phyloP scores from a whole-genome alignment of 2,888 invertebrate species.

The Thecophora atra region DNA sequence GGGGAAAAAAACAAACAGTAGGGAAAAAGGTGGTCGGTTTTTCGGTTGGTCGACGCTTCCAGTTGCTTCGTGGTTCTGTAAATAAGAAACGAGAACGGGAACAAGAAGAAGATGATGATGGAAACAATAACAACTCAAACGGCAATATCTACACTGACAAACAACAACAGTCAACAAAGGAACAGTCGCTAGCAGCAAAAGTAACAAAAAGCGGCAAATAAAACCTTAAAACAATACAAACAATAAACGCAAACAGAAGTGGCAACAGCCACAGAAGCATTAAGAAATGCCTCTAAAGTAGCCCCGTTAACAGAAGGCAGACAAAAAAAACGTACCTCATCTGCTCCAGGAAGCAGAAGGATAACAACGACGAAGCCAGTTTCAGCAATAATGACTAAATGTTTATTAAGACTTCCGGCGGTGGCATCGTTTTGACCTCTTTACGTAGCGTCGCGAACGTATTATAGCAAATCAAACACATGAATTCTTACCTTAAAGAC shows the following conservation, averaged over 20 bases:
- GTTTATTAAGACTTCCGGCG: conserved; percentile 11
- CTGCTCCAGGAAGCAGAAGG: neutral
- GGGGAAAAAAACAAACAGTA: neutral
- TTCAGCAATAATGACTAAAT: conserved; percentile 20
- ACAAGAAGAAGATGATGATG: too few relatives aligned
- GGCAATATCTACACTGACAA: too few relatives aligned
- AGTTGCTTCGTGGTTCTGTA: too few relatives aligned
- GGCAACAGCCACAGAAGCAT: neutral
- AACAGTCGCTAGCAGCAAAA: too few relatives aligned
- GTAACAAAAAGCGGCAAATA: neutral
- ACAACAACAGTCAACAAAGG: neutral
- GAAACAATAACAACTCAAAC: too few relatives aligned
- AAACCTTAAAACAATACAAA: neutral
- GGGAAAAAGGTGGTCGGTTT: neutral
- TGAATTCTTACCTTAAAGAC: neutral
- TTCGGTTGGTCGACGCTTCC: neutral
- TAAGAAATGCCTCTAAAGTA: neutral
- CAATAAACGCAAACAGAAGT: neutral
- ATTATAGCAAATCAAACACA: too few relatives aligned
- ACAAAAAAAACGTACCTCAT: neutral
- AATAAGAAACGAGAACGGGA: too few relatives aligned
- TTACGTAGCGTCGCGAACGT: too few relatives aligned
- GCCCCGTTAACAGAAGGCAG: conserved; percentile 1
- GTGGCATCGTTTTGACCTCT: conserved; percentile 21
- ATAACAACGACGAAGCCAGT: neutral